These are phyloP conservation scores for Paracanthobrama guichenoti DNA, from an alignment of 2,113 vertebrate genomes.

Conservation along the genomic window DNA sequence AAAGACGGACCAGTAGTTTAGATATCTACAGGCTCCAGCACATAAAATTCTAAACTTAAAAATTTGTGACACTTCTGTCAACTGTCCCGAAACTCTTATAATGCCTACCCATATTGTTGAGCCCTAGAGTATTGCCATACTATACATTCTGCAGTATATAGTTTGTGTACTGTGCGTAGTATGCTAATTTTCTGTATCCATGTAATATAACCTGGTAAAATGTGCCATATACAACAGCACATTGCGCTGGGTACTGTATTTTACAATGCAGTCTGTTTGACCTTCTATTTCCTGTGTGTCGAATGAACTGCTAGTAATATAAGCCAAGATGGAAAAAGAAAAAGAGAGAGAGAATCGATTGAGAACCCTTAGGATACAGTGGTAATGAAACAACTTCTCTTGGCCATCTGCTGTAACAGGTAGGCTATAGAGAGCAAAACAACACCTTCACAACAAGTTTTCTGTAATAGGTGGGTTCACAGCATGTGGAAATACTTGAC, in stretches of 20 bases:
- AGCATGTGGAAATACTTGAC: neutral
- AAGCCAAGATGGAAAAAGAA: constrained; percentile 29
- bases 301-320: constrained; percentile 32
- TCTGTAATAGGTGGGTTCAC: neutral
- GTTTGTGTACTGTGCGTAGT: neutral
- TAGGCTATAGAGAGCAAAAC: constrained; percentile 41
- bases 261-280: neutral
- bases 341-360: constrained; percentile 35
- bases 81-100: neutral
- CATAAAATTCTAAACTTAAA: neutral
- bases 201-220: neutral
- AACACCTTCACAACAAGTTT: too few species aligned
- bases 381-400: constrained; percentile 53
- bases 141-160: neutral
- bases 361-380: constrained; percentile 46
- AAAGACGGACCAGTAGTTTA: neutral
- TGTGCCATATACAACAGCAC: neutral
- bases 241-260: neutral
- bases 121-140: neutral
- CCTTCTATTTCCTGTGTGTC: constrained; percentile 16
- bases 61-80: neutral
- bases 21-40: neutral
- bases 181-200: neutral
- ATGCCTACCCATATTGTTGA: neutral
- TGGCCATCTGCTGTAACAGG: constrained; percentile 51